Evolutionary conservation across 2,888 invertebrate genomes (phyloP).

Genomic region (Corbicula japonica): DNA sequence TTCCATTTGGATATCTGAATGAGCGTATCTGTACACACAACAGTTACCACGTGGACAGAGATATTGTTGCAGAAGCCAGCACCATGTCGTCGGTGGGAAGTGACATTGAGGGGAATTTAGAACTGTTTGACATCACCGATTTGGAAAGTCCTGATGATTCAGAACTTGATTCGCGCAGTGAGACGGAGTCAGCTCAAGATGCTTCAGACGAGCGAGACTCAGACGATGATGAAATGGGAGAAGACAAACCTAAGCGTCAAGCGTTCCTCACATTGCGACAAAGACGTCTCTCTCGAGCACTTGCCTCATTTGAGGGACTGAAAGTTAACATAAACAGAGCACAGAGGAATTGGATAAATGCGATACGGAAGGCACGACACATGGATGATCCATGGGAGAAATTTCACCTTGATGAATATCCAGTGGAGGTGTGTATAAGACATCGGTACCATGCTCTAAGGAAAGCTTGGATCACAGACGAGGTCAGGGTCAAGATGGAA

Average conservation of each 20-base stretch:
- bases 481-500: conserved; percentile 88
- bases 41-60: no score
- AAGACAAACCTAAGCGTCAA: conserved; percentile 60
- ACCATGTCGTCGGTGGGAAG: conserved; percentile 50
- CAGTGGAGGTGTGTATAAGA: conserved; percentile 86
- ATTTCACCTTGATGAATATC: conserved; percentile 87
- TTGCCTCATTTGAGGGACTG: conserved; percentile 63
- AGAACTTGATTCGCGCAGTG: conserved; percentile 53
- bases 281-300: conserved; percentile 74
- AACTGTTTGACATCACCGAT: conserved; percentile 79
- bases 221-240: conserved; percentile 55
- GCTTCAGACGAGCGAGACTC: conserved; percentile 70
- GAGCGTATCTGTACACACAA: no score
- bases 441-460: conserved; percentile 88
- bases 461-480: conserved; percentile 87
- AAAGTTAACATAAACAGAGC: conserved; percentile 61
- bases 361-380: conserved; percentile 79
- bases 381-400: conserved; percentile 88
- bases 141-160: conserved; percentile 60
- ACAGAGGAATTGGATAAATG: conserved; percentile 79
- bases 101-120: conserved; percentile 76
- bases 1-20: no score
- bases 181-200: conserved; percentile 60
- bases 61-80: conserved; percentile 1
- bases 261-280: conserved; percentile 79